phyloP scores from a whole-genome alignment of 2,888 invertebrate species.

The Hirtodrosophila trivittata region DNA sequence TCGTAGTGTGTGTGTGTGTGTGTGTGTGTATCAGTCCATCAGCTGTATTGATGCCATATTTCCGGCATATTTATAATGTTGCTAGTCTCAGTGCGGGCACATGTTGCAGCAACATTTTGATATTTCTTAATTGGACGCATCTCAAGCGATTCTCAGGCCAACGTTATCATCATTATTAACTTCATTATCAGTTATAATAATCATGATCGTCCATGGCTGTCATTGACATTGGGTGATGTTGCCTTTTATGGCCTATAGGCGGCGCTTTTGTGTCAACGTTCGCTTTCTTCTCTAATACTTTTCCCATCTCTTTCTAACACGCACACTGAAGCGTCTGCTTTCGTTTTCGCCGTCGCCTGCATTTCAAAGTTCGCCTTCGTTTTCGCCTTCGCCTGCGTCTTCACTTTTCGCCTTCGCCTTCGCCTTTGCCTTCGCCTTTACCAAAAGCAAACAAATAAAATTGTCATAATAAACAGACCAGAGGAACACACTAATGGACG shows the following conservation, averaged over 20 bases:
- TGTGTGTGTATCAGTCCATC: conserved; percentile 35
- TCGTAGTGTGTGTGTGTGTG: neutral
- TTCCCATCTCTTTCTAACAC: conserved; percentile 25
- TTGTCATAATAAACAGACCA: conserved; percentile 67
- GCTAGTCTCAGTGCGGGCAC: conserved; percentile 24
- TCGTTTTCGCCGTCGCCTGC: conserved; percentile 47
- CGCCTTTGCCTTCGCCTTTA: conserved; percentile 64
- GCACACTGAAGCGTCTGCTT: conserved; percentile 38
- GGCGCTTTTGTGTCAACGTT: conserved; percentile 54
- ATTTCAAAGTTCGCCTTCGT: conserved; percentile 3
- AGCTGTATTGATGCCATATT: conserved; percentile 51
- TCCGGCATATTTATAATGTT: conserved; percentile 55
- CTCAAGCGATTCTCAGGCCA: conserved; percentile 12
- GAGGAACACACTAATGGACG: conserved; percentile 3
- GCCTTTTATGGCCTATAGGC: conserved; percentile 68
- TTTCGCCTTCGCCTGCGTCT: conserved; percentile 42
- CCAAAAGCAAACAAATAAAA: conserved; percentile 67
- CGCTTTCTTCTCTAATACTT: conserved; percentile 39
- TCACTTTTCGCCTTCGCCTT: conserved; percentile 53
- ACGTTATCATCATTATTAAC: neutral
- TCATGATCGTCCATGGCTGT: conserved; percentile 41
- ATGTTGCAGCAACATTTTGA: conserved; percentile 44
- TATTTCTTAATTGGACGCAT: conserved; percentile 50
- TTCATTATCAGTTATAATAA: conserved; percentile 5
- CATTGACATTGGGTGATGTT: conserved; percentile 67